These are phyloP conservation scores for Oreortyx pictus DNA, from an alignment of 2,797 vertebrate species.

Conservation along the genomic window DNA sequence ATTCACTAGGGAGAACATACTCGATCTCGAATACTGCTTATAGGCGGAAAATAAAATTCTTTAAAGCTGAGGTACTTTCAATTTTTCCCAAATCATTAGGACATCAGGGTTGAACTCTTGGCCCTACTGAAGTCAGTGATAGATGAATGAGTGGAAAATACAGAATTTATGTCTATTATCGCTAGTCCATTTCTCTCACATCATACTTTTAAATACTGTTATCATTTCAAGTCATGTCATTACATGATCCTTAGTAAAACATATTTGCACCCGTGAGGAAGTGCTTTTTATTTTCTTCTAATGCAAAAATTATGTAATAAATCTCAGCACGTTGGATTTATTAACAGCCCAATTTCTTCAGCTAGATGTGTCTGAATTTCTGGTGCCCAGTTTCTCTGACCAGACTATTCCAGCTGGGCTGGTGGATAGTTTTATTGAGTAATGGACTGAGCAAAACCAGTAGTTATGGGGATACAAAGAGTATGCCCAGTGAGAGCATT, in stretches of 20 bases:
- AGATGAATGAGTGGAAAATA: conserved; percentile 5
- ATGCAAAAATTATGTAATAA: conserved; percentile 25
- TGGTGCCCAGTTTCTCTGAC: conserved; percentile 7
- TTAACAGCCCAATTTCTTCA: conserved; percentile 26
- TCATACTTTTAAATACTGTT: conserved; percentile 49
- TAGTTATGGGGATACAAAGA: conserved; percentile 48
- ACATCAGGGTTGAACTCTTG: conserved; percentile 20
- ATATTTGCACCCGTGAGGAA: conserved; percentile 26
- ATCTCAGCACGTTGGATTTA: conserved; percentile 1
- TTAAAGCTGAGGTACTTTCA: conserved; percentile 2
- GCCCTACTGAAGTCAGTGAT: neutral
- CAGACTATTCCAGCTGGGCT: conserved; percentile 42
- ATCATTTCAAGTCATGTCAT: conserved; percentile 31
- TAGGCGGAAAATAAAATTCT: conserved; percentile 3
- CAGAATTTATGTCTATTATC: conserved; percentile 7
- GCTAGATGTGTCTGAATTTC: neutral
- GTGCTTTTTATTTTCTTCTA: conserved; percentile 16
- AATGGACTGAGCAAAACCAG: conserved; percentile 55
- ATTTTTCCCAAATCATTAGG: conserved; percentile 35
- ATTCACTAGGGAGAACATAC: conserved; percentile 39
- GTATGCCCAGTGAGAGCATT: conserved; percentile 43
- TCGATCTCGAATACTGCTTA: conserved; percentile 36
- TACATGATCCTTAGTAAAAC: conserved; percentile 9
- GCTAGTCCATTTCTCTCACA: conserved; percentile 30
- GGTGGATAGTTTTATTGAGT: conserved; percentile 46